phyloP scores from a whole-genome alignment of 2,113 vertebrate species.

The Colius striatus region DNA sequence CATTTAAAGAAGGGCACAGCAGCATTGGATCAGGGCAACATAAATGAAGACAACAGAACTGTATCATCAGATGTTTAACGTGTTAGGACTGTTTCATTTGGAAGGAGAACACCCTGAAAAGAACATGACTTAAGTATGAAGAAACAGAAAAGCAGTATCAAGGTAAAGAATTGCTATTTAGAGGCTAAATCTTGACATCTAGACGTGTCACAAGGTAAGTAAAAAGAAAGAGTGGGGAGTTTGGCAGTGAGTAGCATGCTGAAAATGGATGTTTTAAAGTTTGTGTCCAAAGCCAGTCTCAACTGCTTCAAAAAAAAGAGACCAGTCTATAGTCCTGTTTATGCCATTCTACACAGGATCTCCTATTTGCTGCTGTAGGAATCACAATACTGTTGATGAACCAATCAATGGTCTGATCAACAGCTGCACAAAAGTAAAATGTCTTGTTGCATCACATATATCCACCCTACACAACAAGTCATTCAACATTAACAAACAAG shows the following conservation, averaged over 20 bases:
- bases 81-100: not conserved
- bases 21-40: not conserved
- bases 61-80: not conserved
- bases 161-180: not conserved
- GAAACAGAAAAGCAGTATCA: not conserved
- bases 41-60: not conserved
- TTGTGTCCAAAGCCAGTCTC: not conserved
- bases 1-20: not conserved
- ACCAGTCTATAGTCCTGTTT: not conserved
- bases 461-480: not conserved
- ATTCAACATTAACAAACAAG: not conserved
- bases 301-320: not conserved
- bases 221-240: not conserved
- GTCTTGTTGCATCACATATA: not conserved
- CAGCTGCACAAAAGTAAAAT: not conserved
- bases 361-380: not conserved
- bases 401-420: not conserved
- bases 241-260: not conserved
- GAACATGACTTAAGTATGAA: not conserved
- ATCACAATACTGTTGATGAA: not conserved
- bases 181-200: not conserved
- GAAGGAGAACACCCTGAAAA: not conserved
- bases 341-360: accelerated
- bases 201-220: not conserved
- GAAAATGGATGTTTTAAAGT: not conserved